Evolutionary conservation across 2,797 vertebrate species (phyloP), one percentile per base, ranked within the genome.

Genomic region (Oceanodroma leucorhoa): DNA sequence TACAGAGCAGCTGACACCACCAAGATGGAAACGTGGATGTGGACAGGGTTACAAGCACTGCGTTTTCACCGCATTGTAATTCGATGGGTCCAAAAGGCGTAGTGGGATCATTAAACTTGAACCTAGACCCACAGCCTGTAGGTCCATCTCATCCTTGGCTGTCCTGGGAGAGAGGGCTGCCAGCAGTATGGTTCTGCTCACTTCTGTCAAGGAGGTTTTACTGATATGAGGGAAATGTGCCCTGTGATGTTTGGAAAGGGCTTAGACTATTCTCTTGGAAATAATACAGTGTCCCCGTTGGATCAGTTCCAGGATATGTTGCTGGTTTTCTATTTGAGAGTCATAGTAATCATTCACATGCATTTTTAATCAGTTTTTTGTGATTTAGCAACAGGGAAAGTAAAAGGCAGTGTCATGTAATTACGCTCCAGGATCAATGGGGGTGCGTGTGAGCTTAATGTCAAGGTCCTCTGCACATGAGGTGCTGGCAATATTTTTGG

Each of bases 41-140:
- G 34, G 34, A 34, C 10, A 13, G 41, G 20, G 8, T 32, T 75
- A 65, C 40, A 60, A 65, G 45, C 30, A 19, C 43, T 43, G 62
- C 0, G 0, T 50, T 73, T 66, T 46, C 51, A 43, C 40, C 46
- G 30, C 45, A 3, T 19, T 53, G 3, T 46, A 64, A 41, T 5
- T 75, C 2, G 0, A 19, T 54, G 70, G 30, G 21, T 36, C 45
- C 64, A 48, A 76, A 81, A 58, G 20, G 34, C 6, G 1, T 3
- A 15, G 40, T 32, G 45, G 40, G 20, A 50, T 65, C 46, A 61
- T 38, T 41, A 40, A 71, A 65, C 18, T 43, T 1, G 1, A 76
- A 54, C 29, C 12, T 34, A 48, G 27, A 48, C 9, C 17, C 7
- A 14, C 6, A n/a, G 32, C 4, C 21, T 30, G 20, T 45, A 2